Percentiles rank a stretch among this genome's conserved stretches.
These are phyloP conservation scores for Tribolium freemani DNA, from an alignment of 2,888 invertebrate species.

Conservation along the genomic window DNA sequence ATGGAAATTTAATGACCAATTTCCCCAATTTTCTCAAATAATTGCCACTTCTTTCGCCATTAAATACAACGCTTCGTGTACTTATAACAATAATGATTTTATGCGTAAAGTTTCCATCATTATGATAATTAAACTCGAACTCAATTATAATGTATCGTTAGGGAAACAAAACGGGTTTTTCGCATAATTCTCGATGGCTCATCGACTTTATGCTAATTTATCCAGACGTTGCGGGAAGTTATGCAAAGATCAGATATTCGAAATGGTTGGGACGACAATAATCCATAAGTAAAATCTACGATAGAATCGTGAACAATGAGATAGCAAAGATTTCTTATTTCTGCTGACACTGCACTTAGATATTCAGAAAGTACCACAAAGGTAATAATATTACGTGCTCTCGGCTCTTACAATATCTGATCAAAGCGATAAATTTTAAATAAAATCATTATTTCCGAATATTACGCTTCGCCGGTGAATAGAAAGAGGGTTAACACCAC, in stretches of 20 bases:
- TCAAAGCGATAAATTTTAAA: constrained; percentile 13
- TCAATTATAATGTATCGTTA: neutral
- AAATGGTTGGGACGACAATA: constrained; percentile 39
- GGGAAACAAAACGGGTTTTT: neutral
- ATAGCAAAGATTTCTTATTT: constrained; percentile 28
- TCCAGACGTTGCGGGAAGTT: constrained; percentile 27
- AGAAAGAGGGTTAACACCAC: constrained; percentile 6
- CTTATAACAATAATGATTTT: neutral
- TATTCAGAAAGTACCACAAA: constrained; percentile 27
- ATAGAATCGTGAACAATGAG: constrained; percentile 43
- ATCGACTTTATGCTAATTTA: constrained; percentile 39
- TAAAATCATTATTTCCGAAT: constrained; percentile 1
- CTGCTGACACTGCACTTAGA: constrained; percentile 36
- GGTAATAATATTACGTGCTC: constrained; percentile 34
- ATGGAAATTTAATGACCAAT: constrained; percentile 30
- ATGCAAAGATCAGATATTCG: constrained; percentile 40
- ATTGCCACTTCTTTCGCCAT: constrained; percentile 14
- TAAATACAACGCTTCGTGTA: constrained; percentile 2
- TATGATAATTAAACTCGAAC: neutral
- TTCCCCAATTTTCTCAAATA: constrained; percentile 24
- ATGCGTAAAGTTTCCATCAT: neutral
- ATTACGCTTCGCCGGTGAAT: constrained; percentile 9
- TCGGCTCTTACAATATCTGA: constrained; percentile 4
- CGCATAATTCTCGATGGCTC: constrained; percentile 4
- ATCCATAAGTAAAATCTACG: constrained; percentile 45